Base-by-base conservation (phyloP, 2,113 vertebrate species). In the Myanophis thanlyinensis region DNA sequence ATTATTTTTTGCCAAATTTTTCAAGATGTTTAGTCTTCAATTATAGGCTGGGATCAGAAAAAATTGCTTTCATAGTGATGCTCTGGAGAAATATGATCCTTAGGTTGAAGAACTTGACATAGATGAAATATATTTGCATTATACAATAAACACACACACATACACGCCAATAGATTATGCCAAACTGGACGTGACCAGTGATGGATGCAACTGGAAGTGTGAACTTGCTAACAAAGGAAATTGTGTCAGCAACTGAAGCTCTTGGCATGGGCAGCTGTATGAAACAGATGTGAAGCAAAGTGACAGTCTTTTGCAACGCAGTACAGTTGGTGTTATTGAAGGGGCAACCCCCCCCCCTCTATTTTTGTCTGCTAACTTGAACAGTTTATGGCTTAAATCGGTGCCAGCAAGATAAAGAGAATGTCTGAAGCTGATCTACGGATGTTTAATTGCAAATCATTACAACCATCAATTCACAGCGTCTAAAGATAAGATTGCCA, bases 11-110 rank as follows among this genome's bases (percentile, higher is more conserved):
- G 90, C 91, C 85, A 53, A 52, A 91, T 95, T 87, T 54, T 95
- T 62, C 93, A 84, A 88, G 88, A 93, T 91, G 94, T 96, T 96
- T 95, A 95, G 93, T 94, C 93, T 96, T 96, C 96, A 95, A 90
- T 97, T 96, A 96, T 92, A 25, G 93, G 67, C 84, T 89, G 51
- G 59, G 73, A 94, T 91, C 89, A 92, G 91, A 93, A 94, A 94
- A 91, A 91, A 96, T 73, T 51, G 51, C 35, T 92, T 96, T 95
- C 93, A 92, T 0, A 85, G 95, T 94, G 95, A 96, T 94, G 93
- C 0, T 1, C 84, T 93, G 93, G 59, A 93, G 94, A 95, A 97
- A 96, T 95, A 93, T 96, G 96, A 96, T 94, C 95, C 94, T 96
- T 96, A 95, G 94, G 13, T 1, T 93, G 92, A 92, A 85, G 92